A percentile compares a stretch with the other conserved stretches of the same genome.
Evolutionary conservation across 1,140 invertebrate genomes (phyloP).

Genomic region (Diprion similis): DNA sequence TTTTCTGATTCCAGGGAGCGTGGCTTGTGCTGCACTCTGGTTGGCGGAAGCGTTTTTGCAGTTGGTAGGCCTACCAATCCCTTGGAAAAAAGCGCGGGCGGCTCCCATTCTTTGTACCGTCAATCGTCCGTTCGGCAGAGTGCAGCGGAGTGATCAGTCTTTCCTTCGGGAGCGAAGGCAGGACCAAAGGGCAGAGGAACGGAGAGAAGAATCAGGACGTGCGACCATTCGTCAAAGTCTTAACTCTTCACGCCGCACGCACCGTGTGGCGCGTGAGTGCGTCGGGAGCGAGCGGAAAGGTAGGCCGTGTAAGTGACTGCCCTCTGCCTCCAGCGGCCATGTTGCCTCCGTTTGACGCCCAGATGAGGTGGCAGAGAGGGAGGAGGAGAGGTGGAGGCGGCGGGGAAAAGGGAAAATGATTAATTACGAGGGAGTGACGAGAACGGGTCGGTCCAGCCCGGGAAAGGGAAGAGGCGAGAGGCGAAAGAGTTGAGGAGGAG

Average conservation of each 20-base stretch:
- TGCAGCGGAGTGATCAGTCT: slow-evolving; percentile 17
- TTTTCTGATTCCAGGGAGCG: no score
- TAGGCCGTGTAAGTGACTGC: slow-evolving; percentile 4
- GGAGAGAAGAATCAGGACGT: slow-evolving; percentile 10
- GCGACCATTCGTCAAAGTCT: slow-evolving; percentile 19
- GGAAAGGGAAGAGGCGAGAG: slow-evolving; percentile 9
- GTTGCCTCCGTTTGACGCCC: slow-evolving; percentile 26
- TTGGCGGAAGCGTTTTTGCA: no score
- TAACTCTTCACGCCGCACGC: slow-evolving; percentile 8
- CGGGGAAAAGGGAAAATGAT: slow-evolving; percentile 22
- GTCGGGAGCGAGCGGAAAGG: slow-evolving; percentile 24
- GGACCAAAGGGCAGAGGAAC: neutral
- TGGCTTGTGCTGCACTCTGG: no score
- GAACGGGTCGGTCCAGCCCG: slow-evolving; percentile 19
- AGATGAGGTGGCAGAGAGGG: slow-evolving; percentile 40
- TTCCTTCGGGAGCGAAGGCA: neutral
- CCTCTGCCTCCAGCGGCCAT: slow-evolving; percentile 17
- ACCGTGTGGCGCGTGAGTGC: slow-evolving; percentile 28
- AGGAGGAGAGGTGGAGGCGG: neutral
- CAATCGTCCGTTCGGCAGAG: neutral
- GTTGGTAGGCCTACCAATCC: neutral
- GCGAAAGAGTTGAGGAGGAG: slow-evolving; percentile 29
- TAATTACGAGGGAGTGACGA: slow-evolving; percentile 60
- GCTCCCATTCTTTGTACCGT: neutral
- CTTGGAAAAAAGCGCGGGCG: neutral